These are phyloP conservation scores for Thera obeliscata DNA, from an alignment of 2,888 invertebrate genomes.

Conservation along the genomic window DNA sequence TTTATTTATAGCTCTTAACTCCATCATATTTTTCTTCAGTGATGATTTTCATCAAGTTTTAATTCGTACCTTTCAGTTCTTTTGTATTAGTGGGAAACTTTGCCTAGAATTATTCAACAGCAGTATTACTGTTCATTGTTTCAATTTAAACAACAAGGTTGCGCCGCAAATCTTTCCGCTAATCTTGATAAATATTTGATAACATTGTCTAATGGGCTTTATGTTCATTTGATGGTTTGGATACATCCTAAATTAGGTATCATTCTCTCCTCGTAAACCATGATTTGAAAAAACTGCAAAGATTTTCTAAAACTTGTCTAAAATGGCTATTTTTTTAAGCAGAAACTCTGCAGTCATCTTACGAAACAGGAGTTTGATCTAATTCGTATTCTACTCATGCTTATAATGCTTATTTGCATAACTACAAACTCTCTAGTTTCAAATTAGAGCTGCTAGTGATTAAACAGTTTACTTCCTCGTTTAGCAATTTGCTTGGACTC, in stretches of 20 bases:
- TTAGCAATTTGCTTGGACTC: conserved; percentile 16
- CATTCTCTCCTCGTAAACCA: background rate
- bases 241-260: background rate
- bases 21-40: background rate
- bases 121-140: conserved; percentile 52
- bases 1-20: background rate
- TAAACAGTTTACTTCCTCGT: conserved; percentile 9
- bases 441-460: conserved; percentile 7
- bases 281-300: background rate
- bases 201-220: conserved; percentile 20
- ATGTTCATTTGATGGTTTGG: conserved; percentile 1
- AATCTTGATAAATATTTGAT: conserved; percentile 43
- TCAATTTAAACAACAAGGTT: conserved; percentile 56
- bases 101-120: conserved; percentile 54
- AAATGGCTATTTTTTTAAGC: background rate
- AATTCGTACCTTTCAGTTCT: no score
- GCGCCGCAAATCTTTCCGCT: conserved; percentile 43
- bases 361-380: background rate
- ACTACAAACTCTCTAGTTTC: conserved; percentile 1
- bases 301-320: no score
- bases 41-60: background rate
- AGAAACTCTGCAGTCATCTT: no score
- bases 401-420: conserved; percentile 9
- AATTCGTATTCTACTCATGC: background rate
- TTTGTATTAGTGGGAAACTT: conserved; percentile 56